Evolutionary conservation across 1,140 invertebrate genomes (phyloP).

Genomic region (Cyclargus thomasi): DNA sequence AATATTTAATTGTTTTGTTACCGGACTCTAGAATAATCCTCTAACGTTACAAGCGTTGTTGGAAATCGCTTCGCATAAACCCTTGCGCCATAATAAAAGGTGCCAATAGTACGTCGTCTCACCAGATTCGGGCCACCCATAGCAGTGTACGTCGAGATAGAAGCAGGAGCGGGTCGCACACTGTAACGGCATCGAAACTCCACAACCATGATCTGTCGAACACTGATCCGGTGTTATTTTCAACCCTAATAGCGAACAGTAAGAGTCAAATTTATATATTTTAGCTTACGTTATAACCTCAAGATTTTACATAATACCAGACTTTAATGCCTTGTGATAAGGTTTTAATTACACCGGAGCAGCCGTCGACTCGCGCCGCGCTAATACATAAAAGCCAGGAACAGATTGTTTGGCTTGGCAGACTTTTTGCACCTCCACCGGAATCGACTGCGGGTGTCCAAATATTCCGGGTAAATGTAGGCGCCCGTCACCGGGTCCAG

Average conservation of each 20-base stretch:
- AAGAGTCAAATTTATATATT: too few species aligned
- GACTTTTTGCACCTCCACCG: slow-evolving; percentile 45
- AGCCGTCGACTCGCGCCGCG: slow-evolving; percentile 33
- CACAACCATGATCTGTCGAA: slow-evolving; percentile 41
- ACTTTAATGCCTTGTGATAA: too few species aligned
- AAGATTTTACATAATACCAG: too few species aligned
- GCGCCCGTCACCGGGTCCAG: slow-evolving; percentile 48
- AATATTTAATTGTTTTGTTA: too few species aligned
- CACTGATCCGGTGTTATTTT: slow-evolving; percentile 10
- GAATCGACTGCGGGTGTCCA: slow-evolving; percentile 40
- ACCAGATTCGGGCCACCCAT: slow-evolving; percentile 72
- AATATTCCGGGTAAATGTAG: slow-evolving; percentile 59
- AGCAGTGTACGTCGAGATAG: slow-evolving; percentile 44
- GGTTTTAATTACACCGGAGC: slow-evolving; percentile 5
- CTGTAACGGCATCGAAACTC: slow-evolving; percentile 70
- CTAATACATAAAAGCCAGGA: slow-evolving; percentile 74
- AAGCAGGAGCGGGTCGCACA: slow-evolving; percentile 47
- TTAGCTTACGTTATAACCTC: too few species aligned
- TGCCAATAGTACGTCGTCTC: slow-evolving; percentile 54
- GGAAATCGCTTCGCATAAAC: slow-evolving; percentile 26
- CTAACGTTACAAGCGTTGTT: too few species aligned
- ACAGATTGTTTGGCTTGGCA: slow-evolving; percentile 64
- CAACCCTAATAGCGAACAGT: too few species aligned
- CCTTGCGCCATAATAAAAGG: slow-evolving; percentile 48
- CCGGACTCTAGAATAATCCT: too few species aligned